Base-by-base conservation (phyloP, 2,888 invertebrate genomes). In the Tenthredo distinguenda region DNA sequence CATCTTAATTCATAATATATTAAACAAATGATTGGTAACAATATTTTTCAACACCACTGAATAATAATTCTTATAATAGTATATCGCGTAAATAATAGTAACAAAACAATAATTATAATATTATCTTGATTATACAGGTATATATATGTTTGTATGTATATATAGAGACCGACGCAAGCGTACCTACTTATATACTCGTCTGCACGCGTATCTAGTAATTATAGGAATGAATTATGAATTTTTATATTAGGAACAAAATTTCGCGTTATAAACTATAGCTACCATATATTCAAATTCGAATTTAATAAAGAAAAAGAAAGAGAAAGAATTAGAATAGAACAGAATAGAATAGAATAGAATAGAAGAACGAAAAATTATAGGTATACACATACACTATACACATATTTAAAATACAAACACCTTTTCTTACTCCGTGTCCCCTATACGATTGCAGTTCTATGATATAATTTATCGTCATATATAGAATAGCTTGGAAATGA, bases 21-120 rank as follows among this genome's bases (percentile, higher is more conserved):
- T 47, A 79, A 65, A 47, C 58, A 79, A 84, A 34, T 26, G 55
- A 84, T 77, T 84, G 84, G 84, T 84, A 84, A 84, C 74, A 76
- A 74, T 84, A 84, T 43, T 84, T 74, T 74, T 74, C 37, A 74
- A 84, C 71, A 72, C 71, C 84, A 71, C 26, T 72, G 72, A 84
- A 84, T 84, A 72, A 50, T 31, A 47, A 34, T 50, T 50, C 18
- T 31, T 34, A 77, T 47, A 50, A 72, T 43, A 21, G 77, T 9
- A 34, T 77, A 77, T 34, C 50, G 50, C 40, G 55, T 34, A 77
- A 77, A 77, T 55, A 77, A 50, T 77, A 77, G n/a, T 18, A 77
- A 50, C 47, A 50, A 50, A 50, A 77, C 47, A 55, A 55, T 50
- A 74, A 43, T 43, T 43, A 37, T 37, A 71, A 71, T 71, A 18